These are phyloP conservation scores for Xiphias gladius DNA, from an alignment of 2,113 vertebrate genomes.

Conservation along the genomic window DNA sequence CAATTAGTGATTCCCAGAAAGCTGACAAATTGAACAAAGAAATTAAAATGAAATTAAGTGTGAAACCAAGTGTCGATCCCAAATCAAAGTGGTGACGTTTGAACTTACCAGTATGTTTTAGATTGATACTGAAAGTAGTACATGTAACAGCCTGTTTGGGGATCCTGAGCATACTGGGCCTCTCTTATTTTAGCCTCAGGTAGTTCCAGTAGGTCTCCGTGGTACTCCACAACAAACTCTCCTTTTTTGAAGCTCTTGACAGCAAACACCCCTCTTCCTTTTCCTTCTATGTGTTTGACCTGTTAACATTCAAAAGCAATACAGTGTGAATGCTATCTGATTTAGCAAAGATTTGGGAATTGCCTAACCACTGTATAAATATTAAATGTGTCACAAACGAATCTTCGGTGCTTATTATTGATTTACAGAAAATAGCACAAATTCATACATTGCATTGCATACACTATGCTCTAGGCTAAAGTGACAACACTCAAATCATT, in stretches of 20 bases:
- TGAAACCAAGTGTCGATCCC: not conserved
- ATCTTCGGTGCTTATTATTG: not conserved
- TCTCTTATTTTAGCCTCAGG: conserved; percentile 91
- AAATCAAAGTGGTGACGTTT: not conserved
- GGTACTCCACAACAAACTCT: conserved; percentile 84
- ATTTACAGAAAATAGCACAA: not conserved
- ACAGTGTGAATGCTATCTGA: not conserved
- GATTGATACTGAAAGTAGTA: conserved; percentile 96
- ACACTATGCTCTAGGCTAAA: not conserved
- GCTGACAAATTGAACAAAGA: not conserved
- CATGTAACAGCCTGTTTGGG: conserved; percentile 97
- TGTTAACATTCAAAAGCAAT: conserved; percentile 65
- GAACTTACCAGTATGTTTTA: conserved; percentile 94
- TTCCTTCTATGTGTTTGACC: conserved; percentile 92
- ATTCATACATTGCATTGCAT: not conserved
- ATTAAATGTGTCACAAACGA: not conserved
- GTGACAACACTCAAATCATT: not conserved
- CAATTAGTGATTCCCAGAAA: not conserved
- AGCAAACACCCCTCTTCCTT: conserved; percentile 90
- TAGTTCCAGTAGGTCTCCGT: conserved; percentile 83
- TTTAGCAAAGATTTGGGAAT: not conserved
- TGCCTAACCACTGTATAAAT: not conserved
- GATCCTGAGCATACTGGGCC: conserved; percentile 90
- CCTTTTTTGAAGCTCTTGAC: conserved; percentile 71
- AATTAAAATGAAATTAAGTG: not conserved